Conservation (phyloP, 1,140 invertebrate genomes). For the Scaptodrosophila lebanonensis region DNA sequence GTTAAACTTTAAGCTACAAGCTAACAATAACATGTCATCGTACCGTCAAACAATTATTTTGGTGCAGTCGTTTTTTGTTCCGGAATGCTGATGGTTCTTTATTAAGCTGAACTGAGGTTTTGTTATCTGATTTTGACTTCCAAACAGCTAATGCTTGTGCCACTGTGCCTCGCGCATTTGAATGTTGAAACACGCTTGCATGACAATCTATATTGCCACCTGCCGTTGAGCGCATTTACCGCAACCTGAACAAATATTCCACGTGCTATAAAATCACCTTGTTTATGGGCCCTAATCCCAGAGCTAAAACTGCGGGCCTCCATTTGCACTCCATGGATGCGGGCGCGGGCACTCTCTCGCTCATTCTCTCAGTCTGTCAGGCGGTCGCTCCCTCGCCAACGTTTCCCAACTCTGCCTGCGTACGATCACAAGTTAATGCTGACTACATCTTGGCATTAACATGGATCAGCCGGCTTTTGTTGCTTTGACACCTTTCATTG, state of each 20-base stretch:
- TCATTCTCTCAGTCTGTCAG: constrained; percentile 12
- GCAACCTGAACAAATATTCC: too few species aligned
- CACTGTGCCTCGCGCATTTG: not conserved
- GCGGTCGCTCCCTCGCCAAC: not conserved
- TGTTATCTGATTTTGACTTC: too few species aligned
- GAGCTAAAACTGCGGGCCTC: constrained; percentile 62
- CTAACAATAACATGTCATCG: too few species aligned
- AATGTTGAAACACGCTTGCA: constrained; percentile 36
- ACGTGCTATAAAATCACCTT: constrained; percentile 57
- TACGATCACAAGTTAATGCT: not conserved
- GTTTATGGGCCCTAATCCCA: constrained; percentile 47
- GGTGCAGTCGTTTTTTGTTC: too few species aligned
- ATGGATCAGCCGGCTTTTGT: constrained; percentile 40
- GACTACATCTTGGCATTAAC: constrained; percentile 38
- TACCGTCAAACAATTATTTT: too few species aligned
- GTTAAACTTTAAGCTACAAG: too few species aligned
- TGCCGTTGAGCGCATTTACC: constrained; percentile 44
- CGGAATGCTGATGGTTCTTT: too few species aligned
- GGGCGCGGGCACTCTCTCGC: constrained; percentile 23
- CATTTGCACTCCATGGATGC: constrained; percentile 35
- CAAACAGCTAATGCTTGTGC: too few species aligned
- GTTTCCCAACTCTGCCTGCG: not conserved
- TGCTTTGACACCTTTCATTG: constrained; percentile 8
- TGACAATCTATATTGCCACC: constrained; percentile 31
- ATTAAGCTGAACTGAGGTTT: too few species aligned